Evolutionary conservation across 2,888 invertebrate genomes (phyloP).

Genomic region (Calliphora vomitoria): DNA sequence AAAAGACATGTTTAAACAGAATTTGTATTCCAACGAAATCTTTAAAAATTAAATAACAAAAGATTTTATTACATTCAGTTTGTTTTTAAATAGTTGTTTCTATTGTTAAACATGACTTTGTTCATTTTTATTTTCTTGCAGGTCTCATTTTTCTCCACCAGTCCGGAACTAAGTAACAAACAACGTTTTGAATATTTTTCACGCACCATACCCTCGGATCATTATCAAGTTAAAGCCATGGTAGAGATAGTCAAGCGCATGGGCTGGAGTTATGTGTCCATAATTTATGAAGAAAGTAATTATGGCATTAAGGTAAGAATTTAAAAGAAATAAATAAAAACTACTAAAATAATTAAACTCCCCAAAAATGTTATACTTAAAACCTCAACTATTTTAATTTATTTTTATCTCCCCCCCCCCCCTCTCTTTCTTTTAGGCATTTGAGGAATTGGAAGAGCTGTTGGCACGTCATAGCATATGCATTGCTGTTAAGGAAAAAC

Average conservation of each 20-base stretch:
- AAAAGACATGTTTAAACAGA: no score
- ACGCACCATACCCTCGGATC: slow-evolving; percentile 97
- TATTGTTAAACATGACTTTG: no score
- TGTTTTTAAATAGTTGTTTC: no score
- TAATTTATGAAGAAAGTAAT: slow-evolving; percentile 98
- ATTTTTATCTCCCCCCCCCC: slow-evolving; percentile 40
- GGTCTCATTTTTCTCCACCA: slow-evolving; percentile 98
- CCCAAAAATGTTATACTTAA: no score
- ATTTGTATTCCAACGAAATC: no score
- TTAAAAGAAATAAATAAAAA: neutral
- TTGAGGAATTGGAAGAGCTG: slow-evolving; percentile 95
- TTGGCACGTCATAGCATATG: slow-evolving; percentile 94
- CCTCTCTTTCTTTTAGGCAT: slow-evolving; percentile 88
- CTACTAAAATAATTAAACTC: neutral
- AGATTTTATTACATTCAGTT: no score
- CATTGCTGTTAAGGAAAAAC: slow-evolving; percentile 96
- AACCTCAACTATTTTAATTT: neutral
- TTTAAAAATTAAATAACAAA: no score
- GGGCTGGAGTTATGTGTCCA: slow-evolving; percentile 97
- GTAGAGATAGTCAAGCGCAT: slow-evolving; percentile 94
- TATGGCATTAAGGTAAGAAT: slow-evolving; percentile 94
- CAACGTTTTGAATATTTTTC: slow-evolving; percentile 97
- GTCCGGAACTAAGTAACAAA: slow-evolving; percentile 96
- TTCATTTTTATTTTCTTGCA: slow-evolving; percentile 81
- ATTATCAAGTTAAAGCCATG: slow-evolving; percentile 97